Percentiles rank a stretch among this genome's conserved stretches.
Evolutionary conservation across 2,888 invertebrate genomes (phyloP).

Genomic region (Lycophotia porphyrea): DNA sequence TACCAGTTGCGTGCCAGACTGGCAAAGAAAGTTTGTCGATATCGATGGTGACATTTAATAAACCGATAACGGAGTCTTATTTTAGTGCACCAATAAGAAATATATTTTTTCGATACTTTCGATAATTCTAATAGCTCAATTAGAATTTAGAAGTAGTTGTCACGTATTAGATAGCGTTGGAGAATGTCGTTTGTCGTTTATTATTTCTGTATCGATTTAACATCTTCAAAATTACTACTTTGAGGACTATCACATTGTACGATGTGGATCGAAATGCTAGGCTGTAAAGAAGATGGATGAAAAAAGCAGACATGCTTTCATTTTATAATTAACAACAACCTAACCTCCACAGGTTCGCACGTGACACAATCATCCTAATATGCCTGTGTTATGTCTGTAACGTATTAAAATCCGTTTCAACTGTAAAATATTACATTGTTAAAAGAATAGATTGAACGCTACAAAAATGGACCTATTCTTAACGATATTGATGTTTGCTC

Average conservation of each 20-base stretch:
- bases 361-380: no score
- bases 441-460: background rate
- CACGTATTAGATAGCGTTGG: background rate
- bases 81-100: background rate
- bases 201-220: no score
- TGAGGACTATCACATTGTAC: background rate
- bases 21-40: slow-evolving; percentile 15
- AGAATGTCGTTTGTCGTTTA: no score
- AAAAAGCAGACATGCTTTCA: no score
- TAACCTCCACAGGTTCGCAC: background rate
- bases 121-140: background rate
- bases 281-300: no score
- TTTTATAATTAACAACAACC: background rate
- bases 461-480: background rate
- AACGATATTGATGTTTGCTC: background rate
- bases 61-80: background rate
- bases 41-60: slow-evolving; percentile 23
- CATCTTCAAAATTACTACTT: no score
- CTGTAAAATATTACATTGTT: background rate
- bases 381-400: background rate
- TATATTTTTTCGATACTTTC: background rate
- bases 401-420: background rate
- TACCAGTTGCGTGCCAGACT: background rate
- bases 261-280: no score
- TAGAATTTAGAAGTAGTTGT: background rate